Evolutionary conservation across 2,888 invertebrate genomes (phyloP).

Genomic region (Dendrolimus houi): DNA sequence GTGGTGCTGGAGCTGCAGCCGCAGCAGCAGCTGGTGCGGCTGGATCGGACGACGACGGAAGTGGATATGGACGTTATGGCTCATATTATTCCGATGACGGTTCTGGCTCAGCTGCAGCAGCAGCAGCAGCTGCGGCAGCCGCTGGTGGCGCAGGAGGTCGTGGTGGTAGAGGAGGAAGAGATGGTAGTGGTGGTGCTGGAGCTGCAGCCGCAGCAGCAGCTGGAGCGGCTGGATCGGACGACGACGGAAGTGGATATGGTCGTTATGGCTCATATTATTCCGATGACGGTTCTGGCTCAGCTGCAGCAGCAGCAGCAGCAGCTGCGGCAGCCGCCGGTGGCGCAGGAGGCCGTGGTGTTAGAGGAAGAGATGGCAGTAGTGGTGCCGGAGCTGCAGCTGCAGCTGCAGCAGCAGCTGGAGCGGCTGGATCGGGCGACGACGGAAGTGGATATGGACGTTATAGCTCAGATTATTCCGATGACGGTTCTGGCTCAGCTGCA

Average conservation of each 20-base stretch:
- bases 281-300: neutral
- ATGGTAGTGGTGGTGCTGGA: conserved; percentile 1
- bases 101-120: neutral
- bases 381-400: conserved; percentile 1
- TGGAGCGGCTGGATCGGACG: neutral
- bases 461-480: conserved; percentile 1
- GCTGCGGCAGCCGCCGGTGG: neutral
- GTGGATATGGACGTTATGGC: too few species aligned
- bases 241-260: neutral
- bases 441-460: neutral
- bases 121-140: conserved; percentile 7
- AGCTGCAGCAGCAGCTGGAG: conserved; percentile 1
- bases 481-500: conserved; percentile 2
- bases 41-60: too few species aligned
- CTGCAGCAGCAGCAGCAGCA: neutral
- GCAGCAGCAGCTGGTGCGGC: too few species aligned
- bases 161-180: conserved; percentile 5
- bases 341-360: conserved; percentile 2
- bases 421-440: neutral
- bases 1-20: too few species aligned
- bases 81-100: too few species aligned
- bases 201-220: conserved; percentile 3
- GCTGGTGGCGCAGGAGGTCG: conserved; percentile 4
- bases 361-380: neutral
- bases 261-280: neutral